Conservation (phyloP, 2,888 invertebrate genomes). For the Cataglyphis cursor region DNA sequence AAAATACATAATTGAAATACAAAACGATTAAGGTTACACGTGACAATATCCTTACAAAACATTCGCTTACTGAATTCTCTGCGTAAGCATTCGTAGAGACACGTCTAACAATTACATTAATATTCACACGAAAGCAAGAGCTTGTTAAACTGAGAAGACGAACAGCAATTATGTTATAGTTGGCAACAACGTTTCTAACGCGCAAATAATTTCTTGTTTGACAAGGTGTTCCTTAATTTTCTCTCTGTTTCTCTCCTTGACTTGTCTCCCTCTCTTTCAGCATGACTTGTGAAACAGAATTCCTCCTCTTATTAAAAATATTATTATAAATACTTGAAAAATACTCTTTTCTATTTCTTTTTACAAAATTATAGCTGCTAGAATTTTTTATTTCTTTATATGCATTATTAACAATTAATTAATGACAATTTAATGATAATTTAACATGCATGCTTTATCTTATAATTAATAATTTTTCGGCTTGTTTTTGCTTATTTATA, state of each 20-base stretch:
- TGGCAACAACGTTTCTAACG: conserved; percentile 34
- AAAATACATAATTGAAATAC: not conserved
- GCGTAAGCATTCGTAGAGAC: conserved; percentile 7
- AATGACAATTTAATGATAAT: too few species aligned
- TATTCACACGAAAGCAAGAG: conserved; percentile 39
- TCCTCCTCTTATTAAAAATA: not conserved
- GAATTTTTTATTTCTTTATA: too few species aligned
- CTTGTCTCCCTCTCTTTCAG: not conserved
- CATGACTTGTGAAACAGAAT: not conserved
- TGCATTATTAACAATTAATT: not conserved
- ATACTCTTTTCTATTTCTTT: not conserved
- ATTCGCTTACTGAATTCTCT: not conserved
- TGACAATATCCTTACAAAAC: not conserved
- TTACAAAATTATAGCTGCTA: not conserved
- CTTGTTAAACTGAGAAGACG: conserved; percentile 38
- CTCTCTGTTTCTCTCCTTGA: not conserved
- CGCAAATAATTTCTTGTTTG: conserved; percentile 39
- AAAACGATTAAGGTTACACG: not conserved
- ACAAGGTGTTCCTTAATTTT: conserved; percentile 28
- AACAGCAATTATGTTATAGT: conserved; percentile 36
- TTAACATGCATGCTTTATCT: not conserved
- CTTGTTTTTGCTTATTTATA: not conserved
- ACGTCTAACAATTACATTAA: conserved; percentile 42
- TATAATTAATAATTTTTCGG: not conserved
- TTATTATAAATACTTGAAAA: not conserved